phyloP scores from a whole-genome alignment of 35 echinoderm and acorn worm genomes.

The Chiridota heheva region DNA sequence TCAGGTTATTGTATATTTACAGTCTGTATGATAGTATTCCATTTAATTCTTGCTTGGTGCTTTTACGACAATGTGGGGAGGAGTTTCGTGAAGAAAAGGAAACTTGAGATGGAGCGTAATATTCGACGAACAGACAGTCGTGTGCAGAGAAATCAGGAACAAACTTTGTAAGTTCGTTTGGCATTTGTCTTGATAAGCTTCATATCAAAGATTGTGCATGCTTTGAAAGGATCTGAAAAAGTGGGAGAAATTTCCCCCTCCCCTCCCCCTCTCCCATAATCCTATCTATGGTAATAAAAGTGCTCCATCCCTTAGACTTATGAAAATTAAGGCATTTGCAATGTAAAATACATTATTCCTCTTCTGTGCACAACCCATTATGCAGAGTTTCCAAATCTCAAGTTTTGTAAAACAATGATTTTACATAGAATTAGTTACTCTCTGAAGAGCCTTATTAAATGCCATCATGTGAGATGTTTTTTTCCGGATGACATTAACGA shows the following conservation, averaged over 20 bases:
- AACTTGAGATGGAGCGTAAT: conserved; percentile 60
- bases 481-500: too few species aligned
- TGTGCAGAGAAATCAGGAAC: conserved; percentile 62
- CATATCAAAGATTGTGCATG: not conserved
- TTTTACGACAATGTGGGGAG: conserved; percentile 66
- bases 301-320: not conserved
- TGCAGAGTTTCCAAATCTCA: too few species aligned
- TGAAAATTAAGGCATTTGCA: too few species aligned
- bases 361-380: too few species aligned
- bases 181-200: not conserved
- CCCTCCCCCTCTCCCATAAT: not conserved
- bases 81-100: conserved; percentile 78
- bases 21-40: conserved; percentile 55
- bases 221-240: not conserved
- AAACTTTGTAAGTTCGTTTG: conserved; percentile 71
- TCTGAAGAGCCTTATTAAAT: too few species aligned
- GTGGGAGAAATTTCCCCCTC: not conserved
- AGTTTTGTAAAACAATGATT: too few species aligned
- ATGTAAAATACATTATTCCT: too few species aligned
- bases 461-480: too few species aligned
- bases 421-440: too few species aligned
- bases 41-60: conserved; percentile 66
- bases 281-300: not conserved
- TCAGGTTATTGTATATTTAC: conserved; percentile 83
- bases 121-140: conserved; percentile 74